Evolutionary conservation across 2,113 vertebrate species (phyloP).

Genomic region (Apaloderma vittatum): DNA sequence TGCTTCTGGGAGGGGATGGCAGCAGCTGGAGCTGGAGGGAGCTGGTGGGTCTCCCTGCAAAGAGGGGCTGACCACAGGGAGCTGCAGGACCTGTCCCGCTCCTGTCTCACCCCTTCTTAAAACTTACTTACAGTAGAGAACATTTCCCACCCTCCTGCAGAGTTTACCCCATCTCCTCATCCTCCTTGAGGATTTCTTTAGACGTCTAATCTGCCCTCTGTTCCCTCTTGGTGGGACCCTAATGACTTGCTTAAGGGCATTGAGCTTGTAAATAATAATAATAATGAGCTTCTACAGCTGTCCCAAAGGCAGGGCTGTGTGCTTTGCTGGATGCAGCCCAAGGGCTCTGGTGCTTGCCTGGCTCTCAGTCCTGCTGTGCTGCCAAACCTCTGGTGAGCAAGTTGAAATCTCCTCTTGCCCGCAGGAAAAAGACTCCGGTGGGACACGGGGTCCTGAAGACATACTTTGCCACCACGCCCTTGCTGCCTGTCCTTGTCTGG

Average conservation of each 20-base stretch:
- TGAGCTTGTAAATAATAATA: neutral
- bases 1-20: no score
- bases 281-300: neutral
- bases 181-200: neutral
- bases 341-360: neutral
- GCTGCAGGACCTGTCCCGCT: neutral
- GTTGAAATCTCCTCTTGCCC: neutral
- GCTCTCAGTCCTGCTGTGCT: neutral
- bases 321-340: neutral
- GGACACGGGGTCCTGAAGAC: constrained; percentile 83
- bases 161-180: neutral
- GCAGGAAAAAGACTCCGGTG: constrained; percentile 88
- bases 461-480: constrained; percentile 82
- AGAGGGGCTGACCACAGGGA: rapidly evolving
- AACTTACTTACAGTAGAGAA: neutral
- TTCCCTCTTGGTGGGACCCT: neutral
- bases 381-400: neutral
- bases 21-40: neutral
- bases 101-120: neutral
- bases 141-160: neutral
- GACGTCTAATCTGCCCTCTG: neutral
- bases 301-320: neutral
- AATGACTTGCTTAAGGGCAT: neutral
- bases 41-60: neutral
- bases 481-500: constrained; percentile 86